These are phyloP conservation scores for Mesorhabditis sp. DNA, from an alignment of 2,888 invertebrate genomes.

Conservation along the genomic window DNA sequence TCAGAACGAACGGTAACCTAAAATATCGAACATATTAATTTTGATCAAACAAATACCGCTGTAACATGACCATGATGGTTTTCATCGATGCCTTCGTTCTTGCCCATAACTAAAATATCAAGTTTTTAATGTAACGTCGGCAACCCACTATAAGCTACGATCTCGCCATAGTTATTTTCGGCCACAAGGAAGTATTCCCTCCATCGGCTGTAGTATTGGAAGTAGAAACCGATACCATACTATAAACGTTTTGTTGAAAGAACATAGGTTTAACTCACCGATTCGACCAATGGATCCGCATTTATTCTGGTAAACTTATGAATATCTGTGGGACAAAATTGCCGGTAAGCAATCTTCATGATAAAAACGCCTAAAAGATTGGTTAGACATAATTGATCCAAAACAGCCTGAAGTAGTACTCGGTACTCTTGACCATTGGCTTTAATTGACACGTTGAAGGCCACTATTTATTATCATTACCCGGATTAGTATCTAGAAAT, in stretches of 20 bases:
- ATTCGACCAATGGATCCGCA: conserved; percentile 93
- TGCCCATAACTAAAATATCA: conserved; percentile 83
- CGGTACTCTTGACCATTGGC: not conserved
- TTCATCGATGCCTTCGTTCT: conserved; percentile 89
- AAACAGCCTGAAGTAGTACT: not conserved
- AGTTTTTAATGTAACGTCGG: not conserved
- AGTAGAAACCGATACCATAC: conserved; percentile 74
- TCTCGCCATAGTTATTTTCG: conserved; percentile 88
- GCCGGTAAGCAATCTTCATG: conserved; percentile 18
- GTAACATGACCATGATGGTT: conserved; percentile 99
- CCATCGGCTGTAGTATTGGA: conserved; percentile 95
- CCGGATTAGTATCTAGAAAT: not conserved
- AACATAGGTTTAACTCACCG: conserved; percentile 60
- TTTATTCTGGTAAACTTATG: conserved; percentile 64
- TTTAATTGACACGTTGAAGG: not conserved
- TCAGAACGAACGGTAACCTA: not conserved
- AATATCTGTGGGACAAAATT: conserved; percentile 42
- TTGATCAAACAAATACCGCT: conserved; percentile 76
- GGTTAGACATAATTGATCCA: not conserved
- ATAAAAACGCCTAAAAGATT: not conserved
- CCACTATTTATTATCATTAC: not conserved
- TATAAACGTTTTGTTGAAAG: conserved; percentile 58
- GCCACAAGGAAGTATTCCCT: conserved; percentile 97
- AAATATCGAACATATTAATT: not conserved
- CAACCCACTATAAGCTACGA: conserved; percentile 94